Evolutionary conservation across 1,140 invertebrate genomes (phyloP), one percentile per base, ranked within the genome.

Genomic region (Drosophila ananassae): DNA sequence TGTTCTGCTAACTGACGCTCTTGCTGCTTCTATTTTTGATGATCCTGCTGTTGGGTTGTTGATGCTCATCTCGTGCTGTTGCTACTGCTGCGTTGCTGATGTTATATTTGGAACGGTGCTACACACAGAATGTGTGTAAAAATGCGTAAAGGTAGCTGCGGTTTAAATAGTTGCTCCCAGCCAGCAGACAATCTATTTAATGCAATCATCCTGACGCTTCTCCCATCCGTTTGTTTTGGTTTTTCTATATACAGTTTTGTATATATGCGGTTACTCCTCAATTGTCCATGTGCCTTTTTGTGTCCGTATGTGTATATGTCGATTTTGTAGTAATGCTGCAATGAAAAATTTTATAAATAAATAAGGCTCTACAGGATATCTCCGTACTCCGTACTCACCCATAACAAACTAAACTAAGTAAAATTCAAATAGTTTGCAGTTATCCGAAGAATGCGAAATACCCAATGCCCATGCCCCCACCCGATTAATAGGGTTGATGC

Each of bases 401-500:
- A 90, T 87, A 90, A 90, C 89, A 90, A 89, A 90, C 89, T 90
- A 90, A 89, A 84, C 81, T 90, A 90, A 72, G 77, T 80, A 77
- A 90, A 89, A 89, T 87, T 90, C 78, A 90, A 87, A 83, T 90
- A 85, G 84, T 89, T 87, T 90, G 87, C 73, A 75, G 61, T 90
- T 82, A 76, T 90, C 80, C 69, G 77, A 67, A 81, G 67, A 85
- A 73, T 69, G 71, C 64, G 71, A 54, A 48, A 54, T 71, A 57
- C 63, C 67, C 67, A 69, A 57, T 74, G 64, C 51, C 48, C 46
- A 53, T 62, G 52, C 30, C 53, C 53, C 52, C 6, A 37, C 54
- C 68, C 55, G 6, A 12, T 79, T 92, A 92, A 51, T 92, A 93
- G 61, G 92, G 92, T 73, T 92, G 91, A 81, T 93, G 92, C 66